Base-by-base conservation (phyloP, 2,797 vertebrate genomes). In the Pteropus rufus region DNA sequence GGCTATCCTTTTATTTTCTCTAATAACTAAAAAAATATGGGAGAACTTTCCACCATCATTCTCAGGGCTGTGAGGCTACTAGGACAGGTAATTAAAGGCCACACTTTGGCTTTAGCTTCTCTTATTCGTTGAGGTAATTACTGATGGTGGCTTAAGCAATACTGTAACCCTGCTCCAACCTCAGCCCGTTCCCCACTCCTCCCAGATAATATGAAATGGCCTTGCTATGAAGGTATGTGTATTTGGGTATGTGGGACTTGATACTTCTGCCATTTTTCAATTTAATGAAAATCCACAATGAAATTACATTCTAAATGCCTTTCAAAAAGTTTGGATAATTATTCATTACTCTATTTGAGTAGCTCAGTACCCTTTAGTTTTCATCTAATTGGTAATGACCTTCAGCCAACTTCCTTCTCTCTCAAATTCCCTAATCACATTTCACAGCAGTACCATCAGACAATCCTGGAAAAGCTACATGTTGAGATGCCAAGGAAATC, bases 341-440 rank as follows among this genome's bases (percentile, higher is more conserved):
- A 93, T 80, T 97, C 93, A 92, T 94, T 95, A 95, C 73, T 96
- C 41, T 92, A 65, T 97, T 91, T 97, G 73, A 96, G 77, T 81
- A 93, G 77, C 79, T 94, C 84, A 67, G 49, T 95, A 96, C 89
- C 81, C 93, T 97, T 96, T 94, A 92, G 80, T 97, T 96, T 96
- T 94, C 89, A 94, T 96, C 92, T 97, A 96, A 97, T 97, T 97
- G 96, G 85, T 96, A 94, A 96, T 85, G 88, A 97, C 96, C 95
- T 97, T 97, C 88, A 97, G 94, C 81, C 77, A 96, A 80, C 87
- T 97, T 96, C 56, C 44, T 97, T 95, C 58, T 92, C 72, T 96
- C 62, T 65, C 60, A 94, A 92, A 97, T 97, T 94, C 84, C 94
- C 91, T 97, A 98, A 97, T 93, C 72, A 92, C 73, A 97, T 97